A percentile compares a stretch with the other conserved stretches of the same genome.
Evolutionary conservation across 2,888 invertebrate species (phyloP).

Genomic region (Oscheius onirici): DNA sequence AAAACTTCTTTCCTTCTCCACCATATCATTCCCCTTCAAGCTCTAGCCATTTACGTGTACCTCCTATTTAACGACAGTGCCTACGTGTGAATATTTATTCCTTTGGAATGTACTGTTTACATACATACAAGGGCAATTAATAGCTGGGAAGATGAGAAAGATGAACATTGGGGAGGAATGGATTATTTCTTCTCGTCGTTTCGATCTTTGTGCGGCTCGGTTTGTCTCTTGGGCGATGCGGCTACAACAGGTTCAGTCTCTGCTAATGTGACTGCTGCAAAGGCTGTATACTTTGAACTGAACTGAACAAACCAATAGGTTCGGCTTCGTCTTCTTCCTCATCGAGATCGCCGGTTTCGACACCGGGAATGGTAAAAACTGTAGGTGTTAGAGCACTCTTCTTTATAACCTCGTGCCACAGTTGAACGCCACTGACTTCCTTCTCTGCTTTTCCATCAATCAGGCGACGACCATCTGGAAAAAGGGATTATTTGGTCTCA

Average conservation of each 20-base stretch:
- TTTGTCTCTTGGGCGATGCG: not conserved
- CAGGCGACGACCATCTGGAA: not conserved
- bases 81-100: not conserved
- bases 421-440: conserved; percentile 16
- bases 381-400: not conserved
- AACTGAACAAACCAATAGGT: not conserved
- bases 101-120: not conserved
- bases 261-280: not conserved
- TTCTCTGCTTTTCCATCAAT: conserved; percentile 16
- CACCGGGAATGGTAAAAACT: not conserved
- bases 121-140: not conserved
- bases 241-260: not conserved
- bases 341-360: not conserved
- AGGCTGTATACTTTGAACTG: too few species aligned
- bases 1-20: not conserved
- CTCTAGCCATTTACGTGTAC: not conserved
- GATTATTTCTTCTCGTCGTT: not conserved
- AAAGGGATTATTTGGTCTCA: too few species aligned
- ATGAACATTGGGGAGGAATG: not conserved
- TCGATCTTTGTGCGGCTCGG: not conserved
- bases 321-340: not conserved
- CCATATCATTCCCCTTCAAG: not conserved
- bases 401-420: conserved; percentile 14
- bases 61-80: not conserved
- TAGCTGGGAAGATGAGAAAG: not conserved